A percentile compares a stretch with the other conserved stretches of the same genome.
phyloP scores from a whole-genome alignment of 1,140 invertebrate species.

The Pseudoatta argentina region DNA sequence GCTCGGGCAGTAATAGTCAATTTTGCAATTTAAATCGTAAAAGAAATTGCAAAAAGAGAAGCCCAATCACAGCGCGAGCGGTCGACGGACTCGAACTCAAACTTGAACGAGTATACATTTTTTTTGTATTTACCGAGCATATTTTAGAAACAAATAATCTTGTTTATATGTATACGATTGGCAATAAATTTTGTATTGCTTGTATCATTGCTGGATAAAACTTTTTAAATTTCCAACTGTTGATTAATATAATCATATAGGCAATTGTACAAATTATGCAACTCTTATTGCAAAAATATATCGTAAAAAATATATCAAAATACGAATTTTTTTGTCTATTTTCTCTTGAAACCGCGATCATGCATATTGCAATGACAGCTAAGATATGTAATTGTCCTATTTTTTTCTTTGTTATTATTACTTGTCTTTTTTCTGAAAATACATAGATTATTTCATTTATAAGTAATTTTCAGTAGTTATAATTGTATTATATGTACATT shows the following conservation, averaged over 20 bases:
- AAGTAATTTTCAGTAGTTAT: too few relatives aligned
- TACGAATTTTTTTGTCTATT: not conserved
- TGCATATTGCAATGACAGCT: not conserved
- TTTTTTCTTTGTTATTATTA: too few relatives aligned
- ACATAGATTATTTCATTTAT: too few relatives aligned
- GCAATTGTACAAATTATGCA: not conserved
- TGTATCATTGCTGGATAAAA: not conserved
- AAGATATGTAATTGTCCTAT: not conserved
- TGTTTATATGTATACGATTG: not conserved
- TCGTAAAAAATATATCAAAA: not conserved
- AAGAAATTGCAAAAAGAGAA: not conserved
- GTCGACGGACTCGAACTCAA: not conserved
- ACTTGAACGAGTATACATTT: not conserved
- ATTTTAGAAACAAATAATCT: not conserved
- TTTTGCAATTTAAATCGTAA: conserved; percentile 1
- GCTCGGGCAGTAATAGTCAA: not conserved
- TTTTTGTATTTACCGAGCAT: not conserved
- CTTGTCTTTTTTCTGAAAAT: too few relatives aligned
- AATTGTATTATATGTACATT: too few relatives aligned
- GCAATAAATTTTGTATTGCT: not conserved
- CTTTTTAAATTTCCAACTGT: not conserved
- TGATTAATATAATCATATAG: not conserved
- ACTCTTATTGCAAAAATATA: not conserved
- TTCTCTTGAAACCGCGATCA: not conserved
- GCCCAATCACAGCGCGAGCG: not conserved